A percentile compares a stretch with the other conserved stretches of the same genome.
Conservation (phyloP, 2,888 invertebrate genomes). For the Ischnura elegans region DNA sequence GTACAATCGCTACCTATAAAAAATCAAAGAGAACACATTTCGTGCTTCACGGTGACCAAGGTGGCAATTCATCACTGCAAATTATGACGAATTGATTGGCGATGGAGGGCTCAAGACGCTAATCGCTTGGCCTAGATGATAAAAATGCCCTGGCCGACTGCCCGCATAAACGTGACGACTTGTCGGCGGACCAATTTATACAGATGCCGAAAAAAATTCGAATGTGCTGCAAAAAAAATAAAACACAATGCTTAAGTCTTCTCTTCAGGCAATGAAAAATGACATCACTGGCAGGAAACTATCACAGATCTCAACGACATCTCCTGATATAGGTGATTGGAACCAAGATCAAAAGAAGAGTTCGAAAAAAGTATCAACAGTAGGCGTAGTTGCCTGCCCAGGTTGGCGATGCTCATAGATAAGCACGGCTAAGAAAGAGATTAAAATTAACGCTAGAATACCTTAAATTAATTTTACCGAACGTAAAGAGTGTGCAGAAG, state of each 20-base stretch:
- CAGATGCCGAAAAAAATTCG: background rate
- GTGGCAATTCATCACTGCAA: background rate
- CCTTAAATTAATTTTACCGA: too few species aligned
- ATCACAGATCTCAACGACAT: background rate
- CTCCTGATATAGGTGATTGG: too few species aligned
- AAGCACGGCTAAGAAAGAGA: too few species aligned
- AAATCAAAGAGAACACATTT: background rate
- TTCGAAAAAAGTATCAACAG: too few species aligned
- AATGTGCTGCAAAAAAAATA: background rate
- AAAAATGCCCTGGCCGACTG: background rate
- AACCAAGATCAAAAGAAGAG: too few species aligned
- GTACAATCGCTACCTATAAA: background rate
- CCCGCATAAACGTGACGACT: background rate
- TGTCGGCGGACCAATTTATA: background rate
- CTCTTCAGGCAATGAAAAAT: background rate
- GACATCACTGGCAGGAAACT: background rate
- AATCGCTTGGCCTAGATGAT: background rate
- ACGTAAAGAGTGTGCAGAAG: too few species aligned
- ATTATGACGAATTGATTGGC: background rate
- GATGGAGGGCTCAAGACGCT: background rate
- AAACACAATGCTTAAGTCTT: background rate
- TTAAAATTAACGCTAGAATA: too few species aligned
- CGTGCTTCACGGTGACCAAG: background rate
- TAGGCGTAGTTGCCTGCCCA: too few species aligned
- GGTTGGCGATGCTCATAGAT: too few species aligned